Evolutionary conservation across 2,888 invertebrate species (phyloP).

Genomic region (Saturnia japonica): DNA sequence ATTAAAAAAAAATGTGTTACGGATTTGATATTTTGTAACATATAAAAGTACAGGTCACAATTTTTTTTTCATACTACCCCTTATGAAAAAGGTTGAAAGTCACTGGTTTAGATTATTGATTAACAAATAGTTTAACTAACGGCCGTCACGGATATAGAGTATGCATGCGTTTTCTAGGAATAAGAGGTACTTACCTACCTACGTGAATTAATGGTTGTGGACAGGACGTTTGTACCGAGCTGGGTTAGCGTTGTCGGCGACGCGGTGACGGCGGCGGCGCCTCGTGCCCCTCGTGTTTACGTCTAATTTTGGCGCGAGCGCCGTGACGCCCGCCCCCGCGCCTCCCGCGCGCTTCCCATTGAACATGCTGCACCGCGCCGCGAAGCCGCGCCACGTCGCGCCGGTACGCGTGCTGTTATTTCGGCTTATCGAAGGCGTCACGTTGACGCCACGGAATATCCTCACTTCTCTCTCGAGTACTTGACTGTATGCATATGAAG

Average conservation of each 20-base stretch:
- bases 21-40: too few relatives aligned
- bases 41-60: too few relatives aligned
- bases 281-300: conserved; percentile 77
- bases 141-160: not conserved
- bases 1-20: too few relatives aligned
- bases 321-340: conserved; percentile 70
- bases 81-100: too few relatives aligned
- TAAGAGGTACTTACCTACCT: too few relatives aligned
- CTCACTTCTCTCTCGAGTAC: conserved; percentile 34
- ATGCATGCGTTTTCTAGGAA: conserved; percentile 14
- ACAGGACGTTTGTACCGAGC: conserved; percentile 30
- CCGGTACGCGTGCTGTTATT: conserved; percentile 73
- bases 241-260: conserved; percentile 45
- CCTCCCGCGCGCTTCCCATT: conserved; percentile 68
- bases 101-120: too few relatives aligned
- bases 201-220: conserved; percentile 14
- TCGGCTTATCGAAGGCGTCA: conserved; percentile 66
- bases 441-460: conserved; percentile 57
- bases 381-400: not conserved
- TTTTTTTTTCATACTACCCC: too few relatives aligned
- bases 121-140: not conserved
- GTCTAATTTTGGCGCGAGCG: conserved; percentile 81
- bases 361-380: conserved; percentile 50
- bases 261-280: conserved; percentile 60
- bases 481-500: conserved; percentile 7